Base-by-base conservation (phyloP, 2,113 vertebrate genomes). In the Atlantisia rogersi region DNA sequence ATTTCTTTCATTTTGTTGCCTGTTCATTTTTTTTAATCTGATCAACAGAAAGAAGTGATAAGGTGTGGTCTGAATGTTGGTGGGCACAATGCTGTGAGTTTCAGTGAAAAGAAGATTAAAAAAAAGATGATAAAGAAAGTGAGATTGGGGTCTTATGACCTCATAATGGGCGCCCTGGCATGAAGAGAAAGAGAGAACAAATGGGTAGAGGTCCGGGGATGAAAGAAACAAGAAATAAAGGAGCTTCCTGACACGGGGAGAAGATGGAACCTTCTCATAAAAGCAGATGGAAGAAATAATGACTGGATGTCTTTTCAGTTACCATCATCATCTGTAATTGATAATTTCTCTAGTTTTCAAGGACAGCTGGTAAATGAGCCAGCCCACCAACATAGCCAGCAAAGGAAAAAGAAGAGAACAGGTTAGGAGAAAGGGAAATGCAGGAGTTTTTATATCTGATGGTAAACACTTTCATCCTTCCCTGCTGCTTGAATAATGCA, bases 401-500 rank as follows among this genome's bases (percentile, higher is more conserved):
- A 58, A 79, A 88, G 76, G 86, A 29, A 93, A 93, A 86, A 62
- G 74, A 85, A 83, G 82, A 64, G 81, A 84, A 76, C 88, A 96
- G 94, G 92, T 96, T 85, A 5, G 91, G 91, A 93, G 86, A 89
- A 93, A 94, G 81, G 74, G 91, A 96, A 96, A 76, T 93, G 83
- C 80, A 94, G 58, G 77, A 56, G 5, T 2, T 53, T 79, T 92
- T 82, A 39, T 91, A 92, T 96, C 92, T 94, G 86, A 96, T 93
- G 63, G 65, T 79, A 94, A 96, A 94, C 83, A 96, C 83, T 96
- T 95, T 82, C 94, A 94, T 96, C 95, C 88, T 92, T 89, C 86
- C 95, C 94, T 89, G 84, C 80, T 89, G 86, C 65, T 94, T 95
- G 95, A 96, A 96, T 95, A 93, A 97, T 96, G 94, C 88, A 94